phyloP scores from a whole-genome alignment of 2,113 vertebrate species.

The Tautogolabrus adspersus region DNA sequence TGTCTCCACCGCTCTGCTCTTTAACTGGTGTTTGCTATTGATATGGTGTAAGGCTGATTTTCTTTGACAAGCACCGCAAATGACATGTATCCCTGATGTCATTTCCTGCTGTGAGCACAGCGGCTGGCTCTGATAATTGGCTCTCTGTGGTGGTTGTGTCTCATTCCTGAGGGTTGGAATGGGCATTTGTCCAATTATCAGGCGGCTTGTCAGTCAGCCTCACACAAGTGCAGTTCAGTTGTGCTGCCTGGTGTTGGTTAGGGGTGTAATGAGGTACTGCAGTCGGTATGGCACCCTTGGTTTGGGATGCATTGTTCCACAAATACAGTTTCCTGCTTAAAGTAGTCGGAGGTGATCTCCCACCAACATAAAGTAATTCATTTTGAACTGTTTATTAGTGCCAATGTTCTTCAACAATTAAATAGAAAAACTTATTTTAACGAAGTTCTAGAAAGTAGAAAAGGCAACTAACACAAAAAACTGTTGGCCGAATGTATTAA shows the following conservation, averaged over 20 bases:
- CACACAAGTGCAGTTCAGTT: constrained; percentile 75
- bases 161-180: constrained; percentile 73
- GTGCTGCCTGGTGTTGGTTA: constrained; percentile 73
- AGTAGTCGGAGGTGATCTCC: neutral
- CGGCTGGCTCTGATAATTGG: constrained; percentile 80
- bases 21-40: constrained; percentile 72
- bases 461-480: too few relatives aligned
- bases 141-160: constrained; percentile 59
- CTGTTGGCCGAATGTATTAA: neutral
- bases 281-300: constrained; percentile 34
- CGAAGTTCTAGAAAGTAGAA: too few relatives aligned
- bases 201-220: constrained; percentile 75
- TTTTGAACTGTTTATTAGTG: neutral
- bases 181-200: constrained; percentile 81
- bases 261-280: constrained; percentile 57
- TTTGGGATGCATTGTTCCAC: constrained; percentile 54
- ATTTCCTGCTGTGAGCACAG: constrained; percentile 80
- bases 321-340: neutral
- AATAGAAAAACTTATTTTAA: neutral
- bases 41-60: constrained; percentile 69
- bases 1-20: constrained; percentile 57
- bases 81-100: constrained; percentile 75
- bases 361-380: neutral
- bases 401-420: neutral
- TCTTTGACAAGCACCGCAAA: constrained; percentile 74